Base-by-base conservation (phyloP, 1,140 invertebrate species). In the Heterodera schachtii region DNA sequence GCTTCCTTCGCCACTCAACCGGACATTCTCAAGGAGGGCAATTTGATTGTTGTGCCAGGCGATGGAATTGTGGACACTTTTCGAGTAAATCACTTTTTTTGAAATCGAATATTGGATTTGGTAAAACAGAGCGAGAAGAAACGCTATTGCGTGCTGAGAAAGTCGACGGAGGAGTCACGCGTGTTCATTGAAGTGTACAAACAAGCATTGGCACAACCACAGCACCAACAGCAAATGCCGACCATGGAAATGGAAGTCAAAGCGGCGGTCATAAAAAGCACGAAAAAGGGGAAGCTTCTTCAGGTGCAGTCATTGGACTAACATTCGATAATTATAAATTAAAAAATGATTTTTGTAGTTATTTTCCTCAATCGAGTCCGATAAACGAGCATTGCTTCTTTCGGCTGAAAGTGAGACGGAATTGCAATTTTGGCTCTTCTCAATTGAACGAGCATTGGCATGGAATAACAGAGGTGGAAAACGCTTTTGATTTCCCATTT, bases 261-360 rank as follows among this genome's bases (percentile, higher is more conserved):
- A 80, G 66, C 75, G 21, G 86, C 86, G 9, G 43, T 49, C n/a
- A 21, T 83, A n/a, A 85, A 87, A 67, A 86, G 81, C 11, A 86
- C 88, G n/a, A 86, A 87, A 69, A 84, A 85, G 41, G 69, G 83
- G 16, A 85, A 75, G 69, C 81, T 88, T 44, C 75, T 87, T 60
- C 83, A 87, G 66, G 78, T 87, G 4, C 21, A 31, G 6, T 41
- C 19, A 7, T 19, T 43, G 44, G 3, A 43, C 43, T 46, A 71
- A 31, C 69, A 2, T 21, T 9, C 67, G 16, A 43, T 1, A 69
- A n/a, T n/a, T n/a, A n/a, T n/a, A n/a, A n/a, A n/a, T n/a, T 31
- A 43, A 64, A 16, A 46, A 71, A 13, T 7, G 6, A 19, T 57
- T 46, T 46, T 44, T 82, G 19, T 41, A 74, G 64, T 66, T 44